Percentiles rank a stretch among this genome's conserved stretches.
Conservation (phyloP, 2,888 invertebrate species). For the Aphodius sticticus region DNA sequence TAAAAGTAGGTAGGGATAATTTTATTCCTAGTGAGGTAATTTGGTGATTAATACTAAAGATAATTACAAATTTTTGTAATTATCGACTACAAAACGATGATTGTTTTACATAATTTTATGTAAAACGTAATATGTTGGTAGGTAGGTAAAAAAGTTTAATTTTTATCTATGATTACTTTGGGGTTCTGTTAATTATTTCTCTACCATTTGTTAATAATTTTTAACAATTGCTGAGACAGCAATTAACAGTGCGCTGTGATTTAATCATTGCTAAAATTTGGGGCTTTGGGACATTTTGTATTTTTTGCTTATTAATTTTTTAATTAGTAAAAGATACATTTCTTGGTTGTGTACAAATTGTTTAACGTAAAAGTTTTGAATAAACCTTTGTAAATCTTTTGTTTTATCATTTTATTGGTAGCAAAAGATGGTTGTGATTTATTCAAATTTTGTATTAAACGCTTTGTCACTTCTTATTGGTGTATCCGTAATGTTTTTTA, state of each 20-base stretch:
- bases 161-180: neutral
- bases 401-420: neutral
- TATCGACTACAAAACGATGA: neutral
- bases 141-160: neutral
- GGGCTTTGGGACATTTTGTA: neutral
- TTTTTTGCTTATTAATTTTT: neutral
- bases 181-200: neutral
- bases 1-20: conserved; percentile 10
- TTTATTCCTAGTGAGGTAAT: conserved; percentile 22
- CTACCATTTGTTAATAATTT: neutral
- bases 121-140: neutral
- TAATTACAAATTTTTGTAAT: neutral
- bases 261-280: neutral
- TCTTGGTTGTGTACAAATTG: neutral
- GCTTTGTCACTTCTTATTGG: neutral
- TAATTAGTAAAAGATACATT: conserved; percentile 11
- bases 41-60: neutral
- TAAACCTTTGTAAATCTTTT: neutral
- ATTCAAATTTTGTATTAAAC: neutral
- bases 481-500: conserved; percentile 6
- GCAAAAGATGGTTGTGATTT: neutral
- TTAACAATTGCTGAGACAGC: neutral
- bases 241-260: neutral
- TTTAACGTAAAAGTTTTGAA: neutral
- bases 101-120: neutral